Conservation (phyloP, 1,140 invertebrate genomes). For the Teleopsis dalmanni region DNA sequence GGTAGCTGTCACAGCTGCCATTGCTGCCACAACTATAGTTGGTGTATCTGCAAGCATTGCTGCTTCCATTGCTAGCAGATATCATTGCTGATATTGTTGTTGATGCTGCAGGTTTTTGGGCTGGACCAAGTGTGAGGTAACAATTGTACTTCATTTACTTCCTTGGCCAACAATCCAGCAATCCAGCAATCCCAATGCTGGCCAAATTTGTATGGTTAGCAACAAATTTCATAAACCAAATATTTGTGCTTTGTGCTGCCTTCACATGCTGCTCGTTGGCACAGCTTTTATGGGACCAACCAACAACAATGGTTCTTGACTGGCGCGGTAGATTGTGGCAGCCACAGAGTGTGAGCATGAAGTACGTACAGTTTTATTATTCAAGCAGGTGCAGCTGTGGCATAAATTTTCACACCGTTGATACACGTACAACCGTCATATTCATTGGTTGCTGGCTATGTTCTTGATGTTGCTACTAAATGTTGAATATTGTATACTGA, state of each 20-base stretch:
- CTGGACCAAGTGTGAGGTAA: too few species aligned
- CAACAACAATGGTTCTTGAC: not conserved
- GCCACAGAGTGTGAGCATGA: not conserved
- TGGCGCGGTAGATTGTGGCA: not conserved
- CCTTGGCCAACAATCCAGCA: not conserved
- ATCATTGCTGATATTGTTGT: too few species aligned
- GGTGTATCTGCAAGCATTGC: too few species aligned
- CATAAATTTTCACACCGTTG: slow-evolving; percentile 14
- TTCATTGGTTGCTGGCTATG: too few species aligned
- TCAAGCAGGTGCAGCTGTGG: slow-evolving; percentile 11
- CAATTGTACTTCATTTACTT: too few species aligned
- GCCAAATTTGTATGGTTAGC: not conserved
- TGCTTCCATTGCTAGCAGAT: too few species aligned
- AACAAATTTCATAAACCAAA: slow-evolving; percentile 9
- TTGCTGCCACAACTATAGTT: too few species aligned
- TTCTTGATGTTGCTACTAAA: too few species aligned
- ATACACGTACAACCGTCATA: too few species aligned
- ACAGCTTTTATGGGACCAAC: not conserved
- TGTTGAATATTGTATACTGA: too few species aligned
- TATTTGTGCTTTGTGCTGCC: slow-evolving; percentile 3
- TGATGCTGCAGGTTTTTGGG: too few species aligned
- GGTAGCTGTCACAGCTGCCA: too few species aligned
- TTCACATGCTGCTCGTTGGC: not conserved
- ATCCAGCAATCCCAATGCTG: not conserved
- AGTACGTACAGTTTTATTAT: not conserved